Percentiles rank a stretch among this genome's conserved stretches.
Evolutionary conservation across 2,888 invertebrate species (phyloP).

Genomic region (Sphaerophoria taeniata): DNA sequence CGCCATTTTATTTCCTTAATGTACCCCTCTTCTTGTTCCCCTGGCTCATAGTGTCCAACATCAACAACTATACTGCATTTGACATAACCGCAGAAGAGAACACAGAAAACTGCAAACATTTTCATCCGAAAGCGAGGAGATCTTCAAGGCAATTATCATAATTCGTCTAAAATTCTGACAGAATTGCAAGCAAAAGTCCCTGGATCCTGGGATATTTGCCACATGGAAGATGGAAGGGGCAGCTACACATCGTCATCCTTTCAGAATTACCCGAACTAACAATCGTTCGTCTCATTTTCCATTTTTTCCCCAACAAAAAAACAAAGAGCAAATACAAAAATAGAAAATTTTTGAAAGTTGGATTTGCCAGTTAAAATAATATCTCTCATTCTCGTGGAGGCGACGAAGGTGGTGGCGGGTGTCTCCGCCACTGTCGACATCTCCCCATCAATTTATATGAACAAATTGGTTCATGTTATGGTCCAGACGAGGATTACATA

Average conservation of each 20-base stretch:
- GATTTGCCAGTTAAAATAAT: slow-evolving; percentile 70
- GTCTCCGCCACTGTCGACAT: too few species aligned
- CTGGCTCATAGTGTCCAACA: too few species aligned
- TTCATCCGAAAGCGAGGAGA: slow-evolving; percentile 31
- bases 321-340: slow-evolving; percentile 21
- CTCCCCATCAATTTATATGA: background rate
- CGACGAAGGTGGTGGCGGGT: too few species aligned
- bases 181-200: slow-evolving; percentile 43
- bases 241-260: slow-evolving; percentile 38
- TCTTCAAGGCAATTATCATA: slow-evolving; percentile 71
- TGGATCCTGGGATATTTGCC: too few species aligned
- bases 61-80: too few species aligned
- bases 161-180: slow-evolving; percentile 72
- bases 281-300: slow-evolving; percentile 31
- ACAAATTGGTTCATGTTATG: slow-evolving; percentile 48
- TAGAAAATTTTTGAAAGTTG: slow-evolving; percentile 63
- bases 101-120: slow-evolving; percentile 66
- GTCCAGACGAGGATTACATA: slow-evolving; percentile 39
- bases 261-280: slow-evolving; percentile 34
- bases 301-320: slow-evolving; percentile 22
- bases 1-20: slow-evolving; percentile 41
- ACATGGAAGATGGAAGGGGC: too few species aligned
- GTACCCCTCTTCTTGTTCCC: slow-evolving; percentile 1
- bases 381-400: slow-evolving; percentile 22
- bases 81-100: slow-evolving; percentile 59